A percentile compares a stretch with the other conserved stretches of the same genome.
Conservation (phyloP, 2,113 vertebrate genomes). For the Steatornis caripensis region DNA sequence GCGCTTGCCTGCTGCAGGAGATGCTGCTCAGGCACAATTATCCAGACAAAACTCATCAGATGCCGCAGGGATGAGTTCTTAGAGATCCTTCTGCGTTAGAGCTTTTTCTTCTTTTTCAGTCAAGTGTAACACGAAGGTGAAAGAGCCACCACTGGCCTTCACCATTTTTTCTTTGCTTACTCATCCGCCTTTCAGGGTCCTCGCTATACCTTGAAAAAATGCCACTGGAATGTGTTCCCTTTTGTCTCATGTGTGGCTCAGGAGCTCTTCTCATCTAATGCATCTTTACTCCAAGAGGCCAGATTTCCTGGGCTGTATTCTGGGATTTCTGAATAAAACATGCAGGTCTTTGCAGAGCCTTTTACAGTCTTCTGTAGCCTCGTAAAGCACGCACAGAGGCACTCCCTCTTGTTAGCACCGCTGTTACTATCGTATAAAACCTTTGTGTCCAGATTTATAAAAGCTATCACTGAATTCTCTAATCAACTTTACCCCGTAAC, state of each 20-base stretch:
- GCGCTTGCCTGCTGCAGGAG: neutral
- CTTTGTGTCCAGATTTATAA: neutral
- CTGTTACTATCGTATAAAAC: neutral
- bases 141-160: neutral
- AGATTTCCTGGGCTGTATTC: neutral
- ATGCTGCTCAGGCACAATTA: neutral
- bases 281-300: neutral
- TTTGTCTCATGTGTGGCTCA: neutral
- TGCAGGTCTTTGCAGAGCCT: neutral
- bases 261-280: neutral
- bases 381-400: neutral
- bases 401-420: neutral
- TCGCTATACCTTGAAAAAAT: neutral
- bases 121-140: neutral
- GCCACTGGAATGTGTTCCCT: neutral
- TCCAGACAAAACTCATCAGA: neutral
- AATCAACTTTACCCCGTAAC: neutral
- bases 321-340: constrained; percentile 10
- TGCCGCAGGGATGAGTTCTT: neutral
- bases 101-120: neutral
- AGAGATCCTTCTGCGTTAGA: fast-evolving
- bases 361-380: neutral
- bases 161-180: neutral
- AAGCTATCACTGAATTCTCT: neutral
- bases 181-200: neutral